phyloP scores from a whole-genome alignment of 2,888 invertebrate species.

The Napeogenes sylphis region DNA sequence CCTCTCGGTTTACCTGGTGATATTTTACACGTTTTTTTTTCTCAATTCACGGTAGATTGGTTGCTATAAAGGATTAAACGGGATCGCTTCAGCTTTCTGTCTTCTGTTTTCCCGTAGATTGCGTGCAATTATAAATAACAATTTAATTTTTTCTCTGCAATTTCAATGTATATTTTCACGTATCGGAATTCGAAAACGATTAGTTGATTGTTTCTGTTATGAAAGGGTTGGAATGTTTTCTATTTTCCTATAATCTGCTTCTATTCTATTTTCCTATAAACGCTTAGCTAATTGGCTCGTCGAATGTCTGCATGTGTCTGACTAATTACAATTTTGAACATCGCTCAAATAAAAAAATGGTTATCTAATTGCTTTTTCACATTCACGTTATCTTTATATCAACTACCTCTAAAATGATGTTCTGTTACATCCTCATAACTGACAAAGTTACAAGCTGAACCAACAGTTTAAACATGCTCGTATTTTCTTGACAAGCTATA shows the following conservation, averaged over 20 bases:
- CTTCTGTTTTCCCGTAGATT: conserved; percentile 30
- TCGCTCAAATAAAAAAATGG: too few species aligned
- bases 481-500: conserved; percentile 25
- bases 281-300: conserved; percentile 28
- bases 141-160: conserved; percentile 50
- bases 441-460: conserved; percentile 2
- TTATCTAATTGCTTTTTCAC: too few species aligned
- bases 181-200: conserved; percentile 41
- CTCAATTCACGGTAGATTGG: conserved; percentile 43
- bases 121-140: conserved; percentile 60
- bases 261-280: conserved; percentile 18
- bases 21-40: conserved; percentile 53
- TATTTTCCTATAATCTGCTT: conserved; percentile 21
- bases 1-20: conserved; percentile 63
- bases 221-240: conserved; percentile 35
- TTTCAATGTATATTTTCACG: conserved; percentile 39
- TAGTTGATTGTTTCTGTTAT: conserved; percentile 43
- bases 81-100: conserved; percentile 39
- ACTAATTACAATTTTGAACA: not conserved
- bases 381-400: too few species aligned
- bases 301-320: conserved; percentile 18
- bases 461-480: conserved; percentile 3
- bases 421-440: not conserved
- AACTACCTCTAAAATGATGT: too few species aligned
- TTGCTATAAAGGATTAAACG: conserved; percentile 55